Conservation (phyloP, 2,888 invertebrate genomes). For the Polia nebulosa region DNA sequence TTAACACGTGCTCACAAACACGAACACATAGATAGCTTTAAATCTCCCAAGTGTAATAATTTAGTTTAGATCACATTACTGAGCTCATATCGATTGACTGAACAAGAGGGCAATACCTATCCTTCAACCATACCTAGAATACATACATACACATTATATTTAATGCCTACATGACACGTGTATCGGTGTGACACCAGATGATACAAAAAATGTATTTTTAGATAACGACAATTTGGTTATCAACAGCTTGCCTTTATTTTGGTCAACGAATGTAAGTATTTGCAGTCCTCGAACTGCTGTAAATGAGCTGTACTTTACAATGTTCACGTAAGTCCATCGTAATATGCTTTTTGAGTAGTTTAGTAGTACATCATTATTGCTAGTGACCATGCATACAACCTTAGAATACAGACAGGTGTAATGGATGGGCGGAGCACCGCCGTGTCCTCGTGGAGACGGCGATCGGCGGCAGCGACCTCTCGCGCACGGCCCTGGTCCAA, state of each 20-base stretch:
- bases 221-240: neutral
- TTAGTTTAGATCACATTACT: slow-evolving; percentile 44
- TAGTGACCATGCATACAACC: neutral
- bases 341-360: neutral
- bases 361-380: neutral
- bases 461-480: too few relatives aligned
- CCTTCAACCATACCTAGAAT: slow-evolving; percentile 63
- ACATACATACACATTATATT: slow-evolving; percentile 19
- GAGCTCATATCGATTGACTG: slow-evolving; percentile 67
- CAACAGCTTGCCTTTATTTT: slow-evolving; percentile 10
- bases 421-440: too few relatives aligned
- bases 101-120: slow-evolving; percentile 81
- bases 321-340: neutral
- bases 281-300: neutral
- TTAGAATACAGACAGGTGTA: neutral
- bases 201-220: slow-evolving; percentile 6
- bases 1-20: slow-evolving; percentile 48
- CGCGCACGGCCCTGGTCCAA: too few relatives aligned
- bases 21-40: slow-evolving; percentile 43
- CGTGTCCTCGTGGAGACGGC: too few relatives aligned
- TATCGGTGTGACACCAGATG: neutral
- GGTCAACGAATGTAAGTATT: slow-evolving; percentile 19
- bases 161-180: neutral
- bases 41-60: slow-evolving; percentile 64
- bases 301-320: slow-evolving; percentile 4